Percentiles rank a stretch among this genome's conserved stretches.
These are phyloP conservation scores for Fulica atra DNA, from an alignment of 2,113 vertebrate species.

Conservation along the genomic window DNA sequence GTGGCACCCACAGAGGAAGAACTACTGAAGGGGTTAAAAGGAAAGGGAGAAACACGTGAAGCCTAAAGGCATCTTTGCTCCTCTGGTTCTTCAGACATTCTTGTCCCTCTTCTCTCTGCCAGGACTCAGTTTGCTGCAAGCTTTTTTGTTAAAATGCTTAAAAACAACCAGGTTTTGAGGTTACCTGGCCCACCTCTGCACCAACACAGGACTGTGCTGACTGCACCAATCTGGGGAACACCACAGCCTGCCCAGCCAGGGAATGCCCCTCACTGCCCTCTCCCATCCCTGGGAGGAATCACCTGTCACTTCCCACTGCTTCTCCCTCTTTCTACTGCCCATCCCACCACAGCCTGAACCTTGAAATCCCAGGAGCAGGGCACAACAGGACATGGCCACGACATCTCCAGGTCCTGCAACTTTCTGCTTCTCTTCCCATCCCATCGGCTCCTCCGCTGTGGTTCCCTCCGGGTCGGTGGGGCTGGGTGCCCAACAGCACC, in stretches of 20 bases:
- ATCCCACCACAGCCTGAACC: not conserved
- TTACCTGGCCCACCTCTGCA: not conserved
- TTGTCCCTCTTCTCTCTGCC: not conserved
- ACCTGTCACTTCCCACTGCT: not conserved
- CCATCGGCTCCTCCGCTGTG: not conserved
- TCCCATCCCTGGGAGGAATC: not conserved
- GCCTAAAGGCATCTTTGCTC: not conserved
- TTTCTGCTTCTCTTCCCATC: not conserved
- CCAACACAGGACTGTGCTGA: not conserved
- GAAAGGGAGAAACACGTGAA: not conserved
- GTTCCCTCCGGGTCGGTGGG: not conserved
- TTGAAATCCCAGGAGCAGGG: not conserved
- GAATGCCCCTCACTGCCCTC: not conserved
- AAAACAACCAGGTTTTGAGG: not conserved
- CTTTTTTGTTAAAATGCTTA: not conserved
- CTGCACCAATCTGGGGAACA: not conserved
- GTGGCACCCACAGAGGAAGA: not conserved
- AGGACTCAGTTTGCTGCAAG: not conserved
- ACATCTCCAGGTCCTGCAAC: rapidly evolving
- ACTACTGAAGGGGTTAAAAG: not conserved
- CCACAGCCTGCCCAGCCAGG: not conserved
- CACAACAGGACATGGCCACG: rapidly evolving
- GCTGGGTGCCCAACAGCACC: not conserved
- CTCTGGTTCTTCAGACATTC: not conserved
- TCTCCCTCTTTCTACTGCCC: not conserved